Evolutionary conservation across 2,113 vertebrate genomes (phyloP).

Genomic region (Daboia siamensis): DNA sequence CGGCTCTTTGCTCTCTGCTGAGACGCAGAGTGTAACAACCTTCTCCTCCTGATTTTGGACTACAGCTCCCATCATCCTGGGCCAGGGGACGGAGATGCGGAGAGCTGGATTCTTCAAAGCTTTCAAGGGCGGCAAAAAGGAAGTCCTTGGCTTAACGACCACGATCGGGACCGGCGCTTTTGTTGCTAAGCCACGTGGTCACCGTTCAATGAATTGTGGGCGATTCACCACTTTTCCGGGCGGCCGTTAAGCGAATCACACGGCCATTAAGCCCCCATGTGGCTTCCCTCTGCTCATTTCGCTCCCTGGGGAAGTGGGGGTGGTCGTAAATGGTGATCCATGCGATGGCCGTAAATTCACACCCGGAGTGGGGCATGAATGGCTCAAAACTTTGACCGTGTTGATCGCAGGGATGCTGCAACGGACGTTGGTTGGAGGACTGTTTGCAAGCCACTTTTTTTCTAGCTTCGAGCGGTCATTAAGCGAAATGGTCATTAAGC

Average conservation of each 20-base stretch:
- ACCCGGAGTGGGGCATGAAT: no score
- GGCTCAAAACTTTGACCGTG: no score
- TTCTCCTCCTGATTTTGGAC: background rate
- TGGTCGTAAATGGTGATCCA: no score
- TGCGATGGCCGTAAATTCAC: no score
- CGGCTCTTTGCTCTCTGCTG: background rate
- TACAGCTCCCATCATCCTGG: background rate
- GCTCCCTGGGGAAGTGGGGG: no score
- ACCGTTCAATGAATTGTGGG: background rate
- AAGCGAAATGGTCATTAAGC: no score
- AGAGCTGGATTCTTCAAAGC: background rate
- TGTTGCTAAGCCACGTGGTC: background rate
- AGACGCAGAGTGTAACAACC: no score
- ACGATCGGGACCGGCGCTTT: background rate
- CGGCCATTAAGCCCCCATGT: fast-evolving
- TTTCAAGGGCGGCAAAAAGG: background rate
- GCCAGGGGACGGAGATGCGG: background rate
- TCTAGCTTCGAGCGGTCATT: no score
- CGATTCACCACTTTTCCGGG: background rate
- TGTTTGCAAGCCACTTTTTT: no score
- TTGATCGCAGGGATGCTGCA: no score
- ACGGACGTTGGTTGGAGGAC: no score
- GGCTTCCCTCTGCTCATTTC: no score
- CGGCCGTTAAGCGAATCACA: background rate
- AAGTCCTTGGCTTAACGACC: background rate